phyloP scores from a whole-genome alignment of 2,113 vertebrate species.

The Apteryx owenii region DNA sequence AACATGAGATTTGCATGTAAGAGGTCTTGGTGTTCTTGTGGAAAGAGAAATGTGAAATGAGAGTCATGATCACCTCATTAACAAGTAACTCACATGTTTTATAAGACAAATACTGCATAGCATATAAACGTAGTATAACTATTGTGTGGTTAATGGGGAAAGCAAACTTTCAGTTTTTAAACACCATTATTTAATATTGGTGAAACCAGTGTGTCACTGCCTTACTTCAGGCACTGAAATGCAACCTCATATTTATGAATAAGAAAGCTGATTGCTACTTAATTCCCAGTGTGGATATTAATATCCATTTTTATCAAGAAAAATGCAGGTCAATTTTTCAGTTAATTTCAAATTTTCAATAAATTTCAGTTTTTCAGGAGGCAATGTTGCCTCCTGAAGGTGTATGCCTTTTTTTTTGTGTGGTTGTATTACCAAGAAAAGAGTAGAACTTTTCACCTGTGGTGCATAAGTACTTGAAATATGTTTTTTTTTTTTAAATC shows the following conservation, averaged over 20 bases:
- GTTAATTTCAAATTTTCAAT: neutral
- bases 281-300: neutral
- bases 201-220: neutral
- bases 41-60: constrained; percentile 5
- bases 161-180: neutral
- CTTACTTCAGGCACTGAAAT: neutral
- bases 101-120: neutral
- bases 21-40: constrained; percentile 7
- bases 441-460: constrained; percentile 11
- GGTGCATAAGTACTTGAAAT: constrained; percentile 24
- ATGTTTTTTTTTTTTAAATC: neutral
- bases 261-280: neutral
- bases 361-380: neutral
- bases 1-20: constrained; percentile 51
- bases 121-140: neutral
- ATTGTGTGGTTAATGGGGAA: constrained; percentile 5
- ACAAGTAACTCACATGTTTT: neutral
- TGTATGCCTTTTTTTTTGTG: neutral
- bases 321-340: neutral
- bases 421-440: neutral
- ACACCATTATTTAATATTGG: neutral
- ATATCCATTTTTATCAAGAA: neutral
- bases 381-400: neutral
- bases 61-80: constrained; percentile 3
- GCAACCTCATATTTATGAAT: neutral